These are phyloP conservation scores for Aphidius gifuensis DNA, from an alignment of 1,140 invertebrate species.

Conservation along the genomic window DNA sequence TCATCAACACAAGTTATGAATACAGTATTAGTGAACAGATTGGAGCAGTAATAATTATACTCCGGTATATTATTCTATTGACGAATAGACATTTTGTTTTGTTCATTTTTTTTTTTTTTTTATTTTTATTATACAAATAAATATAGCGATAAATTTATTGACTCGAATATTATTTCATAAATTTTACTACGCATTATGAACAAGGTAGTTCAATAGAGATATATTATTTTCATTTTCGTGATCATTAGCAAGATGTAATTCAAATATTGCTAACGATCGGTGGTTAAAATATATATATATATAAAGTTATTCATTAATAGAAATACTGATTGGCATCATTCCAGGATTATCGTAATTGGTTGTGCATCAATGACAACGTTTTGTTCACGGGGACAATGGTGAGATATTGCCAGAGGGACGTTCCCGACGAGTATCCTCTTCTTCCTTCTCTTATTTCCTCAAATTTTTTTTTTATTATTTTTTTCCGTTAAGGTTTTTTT, in stretches of 20 bases:
- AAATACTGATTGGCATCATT: constrained; percentile 26
- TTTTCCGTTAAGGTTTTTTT: constrained; percentile 3
- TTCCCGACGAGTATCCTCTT: constrained; percentile 18
- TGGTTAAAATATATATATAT: constrained; percentile 10
- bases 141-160: too few relatives aligned
- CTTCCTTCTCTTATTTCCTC: neutral
- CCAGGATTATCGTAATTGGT: constrained; percentile 14
- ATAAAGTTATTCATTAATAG: constrained; percentile 22
- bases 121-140: too few relatives aligned
- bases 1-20: too few relatives aligned
- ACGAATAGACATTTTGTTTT: too few relatives aligned
- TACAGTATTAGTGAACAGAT: too few relatives aligned
- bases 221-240: neutral
- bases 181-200: too few relatives aligned
- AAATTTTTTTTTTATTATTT: constrained; percentile 11
- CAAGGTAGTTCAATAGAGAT: too few relatives aligned
- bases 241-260: constrained; percentile 29
- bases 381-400: constrained; percentile 23
- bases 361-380: constrained; percentile 14
- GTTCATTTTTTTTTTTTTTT: too few relatives aligned
- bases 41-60: too few relatives aligned
- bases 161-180: too few relatives aligned
- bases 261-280: constrained; percentile 36
- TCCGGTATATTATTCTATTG: too few relatives aligned
- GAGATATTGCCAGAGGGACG: constrained; percentile 27